phyloP scores from a whole-genome alignment of 30 jellyfish, hydroid and myxozoan species.

The Haliclystus octoradiatus region DNA sequence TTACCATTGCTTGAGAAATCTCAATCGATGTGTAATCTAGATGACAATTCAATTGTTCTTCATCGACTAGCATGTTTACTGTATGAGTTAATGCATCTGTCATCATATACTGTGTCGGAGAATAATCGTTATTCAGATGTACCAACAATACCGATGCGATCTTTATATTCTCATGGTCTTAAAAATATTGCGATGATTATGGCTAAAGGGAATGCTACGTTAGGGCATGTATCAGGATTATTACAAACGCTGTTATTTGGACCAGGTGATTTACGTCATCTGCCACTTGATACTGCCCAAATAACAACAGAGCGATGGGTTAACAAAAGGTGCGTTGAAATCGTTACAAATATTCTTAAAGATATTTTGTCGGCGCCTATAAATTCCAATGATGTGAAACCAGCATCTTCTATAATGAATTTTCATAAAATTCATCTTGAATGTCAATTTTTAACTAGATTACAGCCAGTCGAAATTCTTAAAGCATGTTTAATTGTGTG shows the following conservation, averaged over 20 bases:
- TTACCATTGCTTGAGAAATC: background rate
- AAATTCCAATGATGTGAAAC: slow-evolving; percentile 40
- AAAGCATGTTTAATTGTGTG: background rate
- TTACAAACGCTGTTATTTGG: slow-evolving; percentile 39
- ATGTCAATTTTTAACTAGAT: slow-evolving; percentile 53
- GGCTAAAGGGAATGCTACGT: background rate
- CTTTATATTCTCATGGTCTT: background rate
- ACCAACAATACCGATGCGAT: background rate
- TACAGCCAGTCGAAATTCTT: slow-evolving; percentile 39
- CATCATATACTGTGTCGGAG: background rate
- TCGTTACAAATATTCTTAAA: slow-evolving; percentile 76
- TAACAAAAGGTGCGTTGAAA: slow-evolving; percentile 83
- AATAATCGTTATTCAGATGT: background rate
- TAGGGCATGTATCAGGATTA: background rate
- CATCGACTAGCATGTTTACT: background rate
- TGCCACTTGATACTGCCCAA: slow-evolving; percentile 19
- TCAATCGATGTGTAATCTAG: background rate
- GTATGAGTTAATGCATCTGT: background rate
- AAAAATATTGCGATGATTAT: background rate
- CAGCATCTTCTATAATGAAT: slow-evolving; percentile 22
- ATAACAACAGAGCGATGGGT: slow-evolving; percentile 62
- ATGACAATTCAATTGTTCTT: background rate
- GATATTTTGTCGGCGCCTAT: slow-evolving; percentile 43
- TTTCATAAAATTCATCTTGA: slow-evolving; percentile 62
- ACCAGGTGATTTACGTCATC: slow-evolving; percentile 45